Evolutionary conservation across 2,888 invertebrate species (phyloP), one percentile per base, ranked within the genome.

Genomic region (Pseudococcus viburni): DNA sequence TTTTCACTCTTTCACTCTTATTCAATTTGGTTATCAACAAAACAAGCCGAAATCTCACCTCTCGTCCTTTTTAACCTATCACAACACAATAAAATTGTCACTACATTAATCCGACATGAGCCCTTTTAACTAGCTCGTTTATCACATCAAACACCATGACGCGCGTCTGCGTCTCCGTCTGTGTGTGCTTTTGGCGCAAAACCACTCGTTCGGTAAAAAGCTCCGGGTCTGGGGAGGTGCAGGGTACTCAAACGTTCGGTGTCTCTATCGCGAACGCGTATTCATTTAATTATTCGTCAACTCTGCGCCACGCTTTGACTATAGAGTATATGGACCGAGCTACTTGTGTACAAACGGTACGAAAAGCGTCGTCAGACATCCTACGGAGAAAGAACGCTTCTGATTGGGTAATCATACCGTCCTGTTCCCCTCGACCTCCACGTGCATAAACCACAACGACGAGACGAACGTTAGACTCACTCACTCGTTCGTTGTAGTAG

Each of bases 1-100:
- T 59, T 59, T 59, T 33, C 19, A 19, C 19, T 59, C 59, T 59
- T 59, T 59, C 19, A 59, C 26, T 33, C 26, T 33, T 33, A 33
- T 33, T 33, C 26, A 33, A 59, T 59, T 19, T 59, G 59, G n/a
- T 59, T 19, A 59, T 59, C 59, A 59, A 59, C 59, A 59, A 59
- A 59, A 19, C 59, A 19, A 19, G 59, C 59, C 26, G 26, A 33
- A 33, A 33, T 33, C 26, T 33, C 26, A 59, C 59, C 19, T 19
- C 19, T 59, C 59, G 6, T 59, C 19, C 12, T 73, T 73, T 26
- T 33, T 33, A 73, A 73, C 68, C 68, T 73, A 73, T 73, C 68
- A 73, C 68, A 73, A 73, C 68, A 73, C 68, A 73, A 73, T 73
- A 73, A 73, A 73, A 73, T 73, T 73, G 68, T 73, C 68, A 73